Percentiles rank a stretch among this genome's conserved stretches.
Evolutionary conservation across 2,797 vertebrate species (phyloP).

Genomic region (Acanthurus lineatus): DNA sequence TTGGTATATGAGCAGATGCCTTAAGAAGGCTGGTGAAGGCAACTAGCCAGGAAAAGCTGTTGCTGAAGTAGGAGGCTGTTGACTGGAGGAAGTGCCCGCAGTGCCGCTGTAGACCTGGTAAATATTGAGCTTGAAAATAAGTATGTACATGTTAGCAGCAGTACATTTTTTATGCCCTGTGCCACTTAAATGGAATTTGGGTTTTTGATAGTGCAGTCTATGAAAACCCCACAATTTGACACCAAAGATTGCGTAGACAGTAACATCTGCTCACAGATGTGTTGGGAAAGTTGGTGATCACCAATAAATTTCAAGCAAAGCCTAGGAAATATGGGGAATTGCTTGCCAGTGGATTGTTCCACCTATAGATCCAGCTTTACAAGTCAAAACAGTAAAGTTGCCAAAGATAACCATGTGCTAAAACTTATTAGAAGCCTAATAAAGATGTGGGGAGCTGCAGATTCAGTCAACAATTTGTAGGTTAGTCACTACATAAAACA

Average conservation of each 20-base stretch:
- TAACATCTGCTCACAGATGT: not conserved
- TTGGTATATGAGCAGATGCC: slow-evolving; percentile 10
- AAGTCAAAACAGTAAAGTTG: too few relatives aligned
- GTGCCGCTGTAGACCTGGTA: not conserved
- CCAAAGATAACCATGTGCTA: too few relatives aligned
- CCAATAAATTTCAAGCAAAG: not conserved
- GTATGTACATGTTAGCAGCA: not conserved
- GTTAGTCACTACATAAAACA: too few relatives aligned
- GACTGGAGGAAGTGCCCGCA: not conserved
- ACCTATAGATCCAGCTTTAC: too few relatives aligned
- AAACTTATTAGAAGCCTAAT: too few relatives aligned
- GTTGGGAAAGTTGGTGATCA: not conserved
- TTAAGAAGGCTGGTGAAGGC: slow-evolving; percentile 4
- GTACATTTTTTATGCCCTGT: not conserved
- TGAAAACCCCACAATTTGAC: not conserved
- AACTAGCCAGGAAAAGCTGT: slow-evolving; percentile 26
- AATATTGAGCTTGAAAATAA: slow-evolving; percentile 3
- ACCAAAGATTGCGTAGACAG: not conserved
- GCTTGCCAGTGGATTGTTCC: too few relatives aligned
- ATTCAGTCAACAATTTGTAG: too few relatives aligned
- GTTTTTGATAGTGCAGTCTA: not conserved
- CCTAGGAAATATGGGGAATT: not conserved
- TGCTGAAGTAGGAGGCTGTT: slow-evolving; percentile 17
- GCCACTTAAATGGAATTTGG: not conserved
- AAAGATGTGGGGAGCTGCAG: too few relatives aligned